Conservation (phyloP, 2,797 vertebrate species). For the Dallia pectoralis region DNA sequence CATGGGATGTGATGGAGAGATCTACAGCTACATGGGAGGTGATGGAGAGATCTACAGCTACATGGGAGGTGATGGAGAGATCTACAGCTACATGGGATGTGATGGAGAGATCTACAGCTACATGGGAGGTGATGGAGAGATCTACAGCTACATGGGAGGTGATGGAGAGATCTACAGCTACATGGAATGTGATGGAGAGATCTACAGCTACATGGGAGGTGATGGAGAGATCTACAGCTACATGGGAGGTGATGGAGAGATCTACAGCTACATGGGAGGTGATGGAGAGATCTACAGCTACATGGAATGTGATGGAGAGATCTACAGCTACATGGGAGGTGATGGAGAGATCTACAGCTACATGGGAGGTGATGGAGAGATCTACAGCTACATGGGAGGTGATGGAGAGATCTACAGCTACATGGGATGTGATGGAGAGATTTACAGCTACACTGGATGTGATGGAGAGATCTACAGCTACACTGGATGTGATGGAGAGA, state of each 20-base stretch:
- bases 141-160: background rate
- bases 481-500: background rate
- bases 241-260: background rate
- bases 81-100: background rate
- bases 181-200: background rate
- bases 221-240: no score
- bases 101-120: no score
- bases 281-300: no score
- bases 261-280: background rate
- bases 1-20: background rate
- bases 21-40: background rate
- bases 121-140: background rate
- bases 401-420: no score
- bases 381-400: background rate
- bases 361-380: background rate
- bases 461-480: no score
- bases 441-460: background rate
- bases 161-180: no score
- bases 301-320: background rate
- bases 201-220: background rate
- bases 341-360: no score
- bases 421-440: background rate
- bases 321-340: background rate
- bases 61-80: background rate
- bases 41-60: no score